Evolutionary conservation across 2,888 invertebrate genomes (phyloP).

Genomic region (Melinopterus prodromus): DNA sequence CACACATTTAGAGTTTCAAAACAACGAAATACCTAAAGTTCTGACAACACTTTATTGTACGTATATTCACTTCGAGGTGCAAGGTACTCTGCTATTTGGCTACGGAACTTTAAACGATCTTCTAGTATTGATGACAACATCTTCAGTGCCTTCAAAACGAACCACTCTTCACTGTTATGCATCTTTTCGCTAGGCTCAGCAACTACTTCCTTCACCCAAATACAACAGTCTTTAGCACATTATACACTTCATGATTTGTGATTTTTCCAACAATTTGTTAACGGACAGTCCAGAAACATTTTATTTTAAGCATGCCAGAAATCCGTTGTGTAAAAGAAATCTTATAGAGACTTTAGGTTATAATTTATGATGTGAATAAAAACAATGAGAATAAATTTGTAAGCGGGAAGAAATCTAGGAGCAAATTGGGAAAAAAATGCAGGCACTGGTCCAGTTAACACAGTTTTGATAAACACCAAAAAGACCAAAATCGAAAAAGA

Average conservation of each 20-base stretch:
- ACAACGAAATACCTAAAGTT: neutral
- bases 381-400: too few relatives aligned
- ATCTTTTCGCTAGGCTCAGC: neutral
- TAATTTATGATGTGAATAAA: too few relatives aligned
- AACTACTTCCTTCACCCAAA: neutral
- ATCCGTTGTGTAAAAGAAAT: too few relatives aligned
- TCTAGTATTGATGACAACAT: neutral
- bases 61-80: neutral
- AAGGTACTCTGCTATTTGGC: neutral
- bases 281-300: neutral
- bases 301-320: too few relatives aligned
- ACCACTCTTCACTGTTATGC: neutral
- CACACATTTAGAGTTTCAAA: neutral
- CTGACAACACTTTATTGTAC: neutral
- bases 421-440: conserved; percentile 8
- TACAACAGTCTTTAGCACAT: conserved; percentile 10
- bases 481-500: conserved; percentile 11
- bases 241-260: neutral
- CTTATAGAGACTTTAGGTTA: too few relatives aligned
- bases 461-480: too few relatives aligned
- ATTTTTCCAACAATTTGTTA: neutral
- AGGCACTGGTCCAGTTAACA: neutral
- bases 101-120: neutral
- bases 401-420: too few relatives aligned
- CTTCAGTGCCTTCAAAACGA: neutral